These are phyloP conservation scores for Hirtodrosophila confusa DNA, from an alignment of 2,888 invertebrate species.

Conservation along the genomic window DNA sequence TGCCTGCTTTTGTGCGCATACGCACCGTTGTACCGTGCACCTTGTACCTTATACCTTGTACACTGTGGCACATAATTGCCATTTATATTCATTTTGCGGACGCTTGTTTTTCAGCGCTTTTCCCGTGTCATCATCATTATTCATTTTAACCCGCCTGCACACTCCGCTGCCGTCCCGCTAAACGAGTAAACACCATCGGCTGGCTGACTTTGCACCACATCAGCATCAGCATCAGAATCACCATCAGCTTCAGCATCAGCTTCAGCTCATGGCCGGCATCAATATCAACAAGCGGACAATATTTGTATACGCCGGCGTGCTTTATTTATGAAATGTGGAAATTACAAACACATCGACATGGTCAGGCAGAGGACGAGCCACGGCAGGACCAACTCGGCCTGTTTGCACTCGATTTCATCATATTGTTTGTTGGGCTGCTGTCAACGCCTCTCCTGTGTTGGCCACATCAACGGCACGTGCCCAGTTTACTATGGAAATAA, in stretches of 20 bases:
- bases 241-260: conserved; percentile 11
- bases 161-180: neutral
- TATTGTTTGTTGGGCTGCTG: conserved; percentile 28
- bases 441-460: conserved; percentile 18
- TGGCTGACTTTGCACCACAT: conserved; percentile 54
- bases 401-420: conserved; percentile 48
- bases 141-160: conserved; percentile 50
- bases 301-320: conserved; percentile 63
- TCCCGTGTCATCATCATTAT: conserved; percentile 72
- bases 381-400: conserved; percentile 8
- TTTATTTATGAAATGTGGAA: conserved; percentile 79
- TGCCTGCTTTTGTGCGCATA: conserved; percentile 42
- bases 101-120: conserved; percentile 54
- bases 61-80: conserved; percentile 61
- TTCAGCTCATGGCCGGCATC: conserved; percentile 44
- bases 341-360: conserved; percentile 58
- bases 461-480: conserved; percentile 34
- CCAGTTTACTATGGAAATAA: conserved; percentile 10
- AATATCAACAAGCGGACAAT: conserved; percentile 71
- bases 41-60: neutral
- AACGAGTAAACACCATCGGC: conserved; percentile 21
- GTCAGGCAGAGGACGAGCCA: conserved; percentile 3
- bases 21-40: conserved; percentile 34
- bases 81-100: conserved; percentile 78
- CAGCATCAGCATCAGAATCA: conserved; percentile 18